Conservation (phyloP, 2,113 vertebrate species). For the Microcebus lehilahytsara region DNA sequence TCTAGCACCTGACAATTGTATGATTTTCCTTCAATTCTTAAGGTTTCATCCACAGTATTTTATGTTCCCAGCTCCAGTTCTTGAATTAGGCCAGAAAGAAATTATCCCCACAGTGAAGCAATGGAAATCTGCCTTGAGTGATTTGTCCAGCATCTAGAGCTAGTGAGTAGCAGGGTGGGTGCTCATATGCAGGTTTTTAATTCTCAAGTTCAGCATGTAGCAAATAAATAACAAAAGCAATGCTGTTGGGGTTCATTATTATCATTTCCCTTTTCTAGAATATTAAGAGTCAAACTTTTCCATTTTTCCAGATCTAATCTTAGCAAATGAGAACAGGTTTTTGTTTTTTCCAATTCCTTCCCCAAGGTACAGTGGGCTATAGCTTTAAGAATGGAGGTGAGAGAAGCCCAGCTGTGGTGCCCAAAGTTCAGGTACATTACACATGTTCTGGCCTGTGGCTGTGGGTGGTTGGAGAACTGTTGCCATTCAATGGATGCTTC, state of each 20-base stretch:
- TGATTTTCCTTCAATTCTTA: constrained; percentile 5
- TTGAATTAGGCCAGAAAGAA: neutral
- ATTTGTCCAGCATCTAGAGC: neutral
- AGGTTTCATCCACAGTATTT: neutral
- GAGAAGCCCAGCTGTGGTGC: neutral
- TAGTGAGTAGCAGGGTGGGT: neutral
- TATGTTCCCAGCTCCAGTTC: neutral
- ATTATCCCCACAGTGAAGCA: neutral
- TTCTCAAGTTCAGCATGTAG: neutral
- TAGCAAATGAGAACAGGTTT: neutral
- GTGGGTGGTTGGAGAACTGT: too few species aligned
- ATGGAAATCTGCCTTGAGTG: neutral
- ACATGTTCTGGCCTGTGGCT: neutral
- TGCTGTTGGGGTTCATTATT: neutral
- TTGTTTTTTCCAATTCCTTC: neutral
- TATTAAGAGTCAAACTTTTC: neutral
- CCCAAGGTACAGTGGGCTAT: neutral
- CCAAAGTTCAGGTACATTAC: neutral
- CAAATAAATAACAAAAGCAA: neutral
- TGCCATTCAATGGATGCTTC: neutral
- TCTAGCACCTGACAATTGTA: neutral
- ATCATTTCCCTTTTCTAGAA: neutral
- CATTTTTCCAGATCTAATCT: neutral
- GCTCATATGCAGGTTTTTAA: rapidly evolving
- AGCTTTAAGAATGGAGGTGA: neutral